Conservation (phyloP, 1,140 invertebrate genomes). For the Venustaconcha ellipsiformis region DNA sequence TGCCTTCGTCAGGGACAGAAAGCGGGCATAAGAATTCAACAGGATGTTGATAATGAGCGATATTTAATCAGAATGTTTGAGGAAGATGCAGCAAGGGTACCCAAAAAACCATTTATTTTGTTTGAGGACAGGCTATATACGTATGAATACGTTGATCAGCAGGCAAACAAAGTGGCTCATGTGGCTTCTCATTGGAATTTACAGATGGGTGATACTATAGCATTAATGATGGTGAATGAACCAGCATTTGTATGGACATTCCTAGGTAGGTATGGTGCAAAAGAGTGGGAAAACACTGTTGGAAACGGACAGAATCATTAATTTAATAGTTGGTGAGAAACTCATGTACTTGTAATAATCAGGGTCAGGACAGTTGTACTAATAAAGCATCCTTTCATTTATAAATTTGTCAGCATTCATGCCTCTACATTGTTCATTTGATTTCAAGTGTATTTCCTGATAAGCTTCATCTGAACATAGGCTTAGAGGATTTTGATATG, state of each 20-base stretch:
- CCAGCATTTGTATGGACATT: slow-evolving; percentile 52
- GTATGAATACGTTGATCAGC: slow-evolving; percentile 34
- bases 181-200: slow-evolving; percentile 23
- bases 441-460: too few species aligned
- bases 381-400: too few species aligned
- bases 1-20: neutral
- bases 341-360: too few species aligned
- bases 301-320: too few species aligned
- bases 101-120: slow-evolving; percentile 36
- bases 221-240: slow-evolving; percentile 42
- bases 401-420: too few species aligned
- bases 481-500: too few species aligned
- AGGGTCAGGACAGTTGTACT: too few species aligned
- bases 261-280: slow-evolving; percentile 36
- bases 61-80: slow-evolving; percentile 43
- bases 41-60: neutral
- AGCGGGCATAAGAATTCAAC: neutral
- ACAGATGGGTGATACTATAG: slow-evolving; percentile 35
- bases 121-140: slow-evolving; percentile 38
- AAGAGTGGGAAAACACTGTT: too few species aligned
- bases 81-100: slow-evolving; percentile 10
- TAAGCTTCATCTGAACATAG: too few species aligned
- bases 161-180: slow-evolving; percentile 42
- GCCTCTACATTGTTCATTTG: too few species aligned
- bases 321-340: too few species aligned